Evolutionary conservation across 2,113 vertebrate species (phyloP), one percentile per base, ranked within the genome.

Genomic region (Tychaedon coryphoeus): DNA sequence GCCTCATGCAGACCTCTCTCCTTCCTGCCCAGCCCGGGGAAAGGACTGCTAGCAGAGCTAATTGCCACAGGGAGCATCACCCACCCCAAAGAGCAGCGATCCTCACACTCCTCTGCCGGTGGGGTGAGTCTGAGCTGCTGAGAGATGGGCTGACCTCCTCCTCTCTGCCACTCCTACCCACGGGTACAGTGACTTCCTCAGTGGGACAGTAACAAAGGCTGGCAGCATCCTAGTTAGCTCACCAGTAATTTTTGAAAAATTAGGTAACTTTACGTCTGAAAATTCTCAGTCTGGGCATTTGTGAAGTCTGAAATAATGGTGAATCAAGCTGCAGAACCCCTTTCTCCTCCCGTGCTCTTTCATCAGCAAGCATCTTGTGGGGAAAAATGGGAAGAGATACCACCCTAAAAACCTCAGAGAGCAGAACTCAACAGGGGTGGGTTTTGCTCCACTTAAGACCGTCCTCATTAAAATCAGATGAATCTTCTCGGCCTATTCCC

Each of bases 271-370:
- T 26, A 25, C 12, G 48, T 25, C 50, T 65, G 29, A n/a, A 65
- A 48, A 77, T 74, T 80, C 45, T 70, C n/a, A 80, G 14, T 24
- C 31, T 81, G 36, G 7, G 6, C 10, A 3, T 26, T 65, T 51
- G 8, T 12, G 29, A 60, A 10, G 24, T 61, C 42, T 5, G 6
- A 66, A 70, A 31, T 6, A 75, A 22, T 53, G 38, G 36, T 28
- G 36, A 65, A 73, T 58, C 19, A 71, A 76, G n/a, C 53, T 6
- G 4, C 8, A 57, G 28, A 29, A 54, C 19, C 9, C 9, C 18
- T 57, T 69, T 51, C 28, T 48, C 34, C 20, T 74, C 26, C 36
- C 0, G 0, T 0, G 0, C 10, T 28, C 70, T 50, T 66, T 86
- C 51, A 74, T 38, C 38, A 66, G 33, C 14, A 85, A 73, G 23